Evolutionary conservation across 1,140 invertebrate species (phyloP), one percentile per base, ranked within the genome.

Genomic region (Wiebesia pumilae): DNA sequence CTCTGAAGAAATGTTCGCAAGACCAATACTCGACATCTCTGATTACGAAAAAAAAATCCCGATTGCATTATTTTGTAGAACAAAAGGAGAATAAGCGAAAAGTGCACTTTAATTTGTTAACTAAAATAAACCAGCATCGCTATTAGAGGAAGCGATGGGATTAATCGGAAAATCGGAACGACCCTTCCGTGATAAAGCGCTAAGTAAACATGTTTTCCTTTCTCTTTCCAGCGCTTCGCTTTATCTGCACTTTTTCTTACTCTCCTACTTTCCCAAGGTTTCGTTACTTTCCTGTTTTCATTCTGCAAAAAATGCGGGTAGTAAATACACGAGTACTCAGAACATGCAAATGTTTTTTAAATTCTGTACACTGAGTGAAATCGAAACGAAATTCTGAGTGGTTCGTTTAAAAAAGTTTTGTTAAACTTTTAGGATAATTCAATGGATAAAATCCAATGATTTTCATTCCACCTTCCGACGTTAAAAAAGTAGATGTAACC

Each of bases 71-170:
- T 75, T 81, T n/a, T 47, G 62, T 47, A 67, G 40, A 81, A 67
- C 58, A 67, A 43, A 67, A 81, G 38, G 38, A 81, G 38, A 43
- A 33, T 27, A 35, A 79, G 3, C 51, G 40, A 47, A 24, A 24
- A 7, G 65, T 30, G 21, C 79, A 83, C 81, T 89, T 89, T 89
- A 90, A 91, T 91, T 91, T 90, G 90, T 91, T 90, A 90, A 90
- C 88, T 83, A 90, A 91, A 90, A 90, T 90, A 91, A 89, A 90
- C 86, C 82, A 86, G 88, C 89, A 90, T 88, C 88, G 89, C 88
- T 90, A 90, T 91, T 91, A 91, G 88, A 90, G 87, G 87, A 86
- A 88, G 80, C 85, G 85, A 54, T 79, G 33, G 90, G 88, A 91
- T 90, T 89, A 90, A 90, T 89, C 88, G 88, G 88, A 89, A 80